These are phyloP conservation scores for Drosophila acutilabella DNA, from an alignment of 2,888 invertebrate species.

Conservation along the genomic window DNA sequence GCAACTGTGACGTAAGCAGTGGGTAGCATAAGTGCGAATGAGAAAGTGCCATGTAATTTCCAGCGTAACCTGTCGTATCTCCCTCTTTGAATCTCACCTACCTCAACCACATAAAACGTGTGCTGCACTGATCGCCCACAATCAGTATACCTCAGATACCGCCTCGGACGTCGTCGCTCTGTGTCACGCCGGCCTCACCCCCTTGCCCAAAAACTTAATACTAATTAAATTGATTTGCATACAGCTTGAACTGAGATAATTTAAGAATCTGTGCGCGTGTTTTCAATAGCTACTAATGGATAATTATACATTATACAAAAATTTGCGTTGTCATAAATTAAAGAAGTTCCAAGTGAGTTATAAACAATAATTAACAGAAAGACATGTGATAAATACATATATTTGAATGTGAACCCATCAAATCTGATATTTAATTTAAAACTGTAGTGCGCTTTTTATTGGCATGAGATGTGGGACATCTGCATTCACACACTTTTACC, in stretches of 20 bases:
- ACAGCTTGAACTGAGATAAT: conserved; percentile 24
- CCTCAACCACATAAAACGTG: conserved; percentile 70
- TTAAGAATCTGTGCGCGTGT: conserved; percentile 13
- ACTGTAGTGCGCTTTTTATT: neutral
- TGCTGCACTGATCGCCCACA: conserved; percentile 41
- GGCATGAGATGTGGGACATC: neutral
- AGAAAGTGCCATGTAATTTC: neutral
- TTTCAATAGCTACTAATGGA: neutral
- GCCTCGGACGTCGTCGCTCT: conserved; percentile 21
- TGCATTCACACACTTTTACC: neutral
- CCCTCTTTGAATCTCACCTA: conserved; percentile 42
- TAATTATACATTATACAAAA: neutral
- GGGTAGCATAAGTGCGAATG: conserved; percentile 1
- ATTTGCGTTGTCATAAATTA: conserved; percentile 1
- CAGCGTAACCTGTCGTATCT: conserved; percentile 10
- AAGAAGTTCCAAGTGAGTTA: conserved; percentile 1
- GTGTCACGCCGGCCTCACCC: conserved; percentile 4
- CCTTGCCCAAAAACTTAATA: conserved; percentile 12
- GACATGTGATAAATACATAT: neutral
- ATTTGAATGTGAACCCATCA: conserved; percentile 2
- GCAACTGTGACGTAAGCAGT: conserved; percentile 4
- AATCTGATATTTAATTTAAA: neutral
- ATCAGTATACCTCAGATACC: conserved; percentile 49
- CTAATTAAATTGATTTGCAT: conserved; percentile 59
- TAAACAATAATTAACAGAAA: neutral